These are phyloP conservation scores for Cenopis cana DNA, from an alignment of 2,888 invertebrate species.

Conservation along the genomic window DNA sequence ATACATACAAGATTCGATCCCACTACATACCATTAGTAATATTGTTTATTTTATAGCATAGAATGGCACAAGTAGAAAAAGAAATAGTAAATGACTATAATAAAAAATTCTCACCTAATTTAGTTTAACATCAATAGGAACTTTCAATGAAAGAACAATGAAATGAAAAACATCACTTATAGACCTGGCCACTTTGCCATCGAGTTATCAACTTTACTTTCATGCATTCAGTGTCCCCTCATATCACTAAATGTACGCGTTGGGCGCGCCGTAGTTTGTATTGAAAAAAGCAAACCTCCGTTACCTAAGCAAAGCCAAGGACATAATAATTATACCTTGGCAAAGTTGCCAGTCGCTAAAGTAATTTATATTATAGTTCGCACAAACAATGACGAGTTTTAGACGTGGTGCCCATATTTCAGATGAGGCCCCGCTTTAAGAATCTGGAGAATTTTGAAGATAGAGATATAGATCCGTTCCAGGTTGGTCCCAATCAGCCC, in stretches of 20 bases:
- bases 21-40: not conserved
- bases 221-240: not conserved
- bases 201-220: not conserved
- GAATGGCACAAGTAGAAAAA: not conserved
- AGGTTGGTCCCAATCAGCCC: constrained; percentile 65
- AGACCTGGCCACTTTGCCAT: constrained; percentile 10
- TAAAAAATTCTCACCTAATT: not conserved
- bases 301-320: not conserved
- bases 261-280: not conserved
- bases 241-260: too few relatives aligned
- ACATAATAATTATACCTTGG: not conserved
- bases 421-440: constrained; percentile 74
- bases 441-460: constrained; percentile 77
- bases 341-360: constrained; percentile 13
- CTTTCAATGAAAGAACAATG: not conserved
- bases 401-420: constrained; percentile 62
- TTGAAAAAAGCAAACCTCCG: not conserved
- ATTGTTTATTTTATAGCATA: not conserved
- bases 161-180: not conserved
- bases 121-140: not conserved
- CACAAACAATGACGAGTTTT: constrained; percentile 42
- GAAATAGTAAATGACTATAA: too few relatives aligned
- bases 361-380: not conserved
- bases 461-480: constrained; percentile 70
- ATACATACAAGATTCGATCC: not conserved